Conservation (phyloP, 2,797 vertebrate species). For the Leptatherina wallacei region DNA sequence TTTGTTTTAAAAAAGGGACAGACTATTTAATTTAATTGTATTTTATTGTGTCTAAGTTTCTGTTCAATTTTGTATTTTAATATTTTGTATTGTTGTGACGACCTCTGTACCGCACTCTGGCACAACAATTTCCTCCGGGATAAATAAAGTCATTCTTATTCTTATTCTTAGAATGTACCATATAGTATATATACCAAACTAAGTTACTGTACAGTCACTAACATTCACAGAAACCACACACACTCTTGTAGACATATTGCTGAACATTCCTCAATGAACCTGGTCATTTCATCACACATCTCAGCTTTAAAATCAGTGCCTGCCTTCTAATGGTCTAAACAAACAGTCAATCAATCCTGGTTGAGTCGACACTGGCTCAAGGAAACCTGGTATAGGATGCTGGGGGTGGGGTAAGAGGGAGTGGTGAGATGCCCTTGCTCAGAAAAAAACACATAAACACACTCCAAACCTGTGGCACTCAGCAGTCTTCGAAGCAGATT, state of each 20-base stretch:
- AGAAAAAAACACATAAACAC: constrained; percentile 51
- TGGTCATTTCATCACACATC: constrained; percentile 58
- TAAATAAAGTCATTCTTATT: no score
- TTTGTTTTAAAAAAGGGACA: no score
- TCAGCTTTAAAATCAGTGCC: constrained; percentile 63
- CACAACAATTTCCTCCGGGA: no score
- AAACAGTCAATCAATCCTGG: constrained; percentile 73
- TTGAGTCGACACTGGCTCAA: constrained; percentile 41
- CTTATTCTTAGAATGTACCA: no score
- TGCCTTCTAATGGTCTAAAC: constrained; percentile 65
- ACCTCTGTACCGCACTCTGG: no score
- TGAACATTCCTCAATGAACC: constrained; percentile 28
- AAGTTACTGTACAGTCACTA: constrained; percentile 14
- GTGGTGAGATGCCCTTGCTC: constrained; percentile 65
- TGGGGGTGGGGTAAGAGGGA: constrained; percentile 54
- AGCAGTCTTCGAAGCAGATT: constrained; percentile 59
- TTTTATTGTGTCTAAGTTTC: no score
- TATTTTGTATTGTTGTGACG: no score
- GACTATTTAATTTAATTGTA: no score
- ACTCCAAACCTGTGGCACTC: constrained; percentile 60
- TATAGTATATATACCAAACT: background rate
- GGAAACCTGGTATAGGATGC: constrained; percentile 46
- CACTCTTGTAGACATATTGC: constrained; percentile 41
- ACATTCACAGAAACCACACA: constrained; percentile 25
- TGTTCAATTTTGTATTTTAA: no score